A percentile compares a stretch with the other conserved stretches of the same genome.
These are phyloP conservation scores for Calephelis virginiensis DNA, from an alignment of 1,140 invertebrate species.

Conservation along the genomic window DNA sequence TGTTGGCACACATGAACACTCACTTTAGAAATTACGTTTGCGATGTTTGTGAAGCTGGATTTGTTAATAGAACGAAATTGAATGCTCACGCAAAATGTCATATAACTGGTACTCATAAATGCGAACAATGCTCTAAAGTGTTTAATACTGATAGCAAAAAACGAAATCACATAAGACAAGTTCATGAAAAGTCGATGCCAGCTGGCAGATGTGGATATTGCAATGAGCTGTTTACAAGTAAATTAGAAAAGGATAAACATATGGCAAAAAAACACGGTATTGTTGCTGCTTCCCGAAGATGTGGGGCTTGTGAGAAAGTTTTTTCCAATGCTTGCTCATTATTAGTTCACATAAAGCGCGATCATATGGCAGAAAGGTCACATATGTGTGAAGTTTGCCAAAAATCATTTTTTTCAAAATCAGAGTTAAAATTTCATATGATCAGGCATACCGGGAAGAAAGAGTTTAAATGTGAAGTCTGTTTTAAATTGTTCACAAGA, in stretches of 20 bases:
- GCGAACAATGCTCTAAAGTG: constrained; percentile 43
- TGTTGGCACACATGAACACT: constrained; percentile 54
- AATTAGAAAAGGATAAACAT: constrained; percentile 45
- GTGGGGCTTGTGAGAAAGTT: constrained; percentile 50
- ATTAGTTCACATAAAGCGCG: constrained; percentile 45
- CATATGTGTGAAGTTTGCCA: constrained; percentile 58
- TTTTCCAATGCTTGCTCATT: constrained; percentile 46
- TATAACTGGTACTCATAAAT: constrained; percentile 42
- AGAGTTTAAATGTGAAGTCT: constrained; percentile 46
- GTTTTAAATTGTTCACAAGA: constrained; percentile 67
- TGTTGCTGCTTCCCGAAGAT: constrained; percentile 36
- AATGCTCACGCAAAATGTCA: constrained; percentile 42
- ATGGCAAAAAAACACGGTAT: constrained; percentile 45
- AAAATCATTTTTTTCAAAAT: constrained; percentile 40
- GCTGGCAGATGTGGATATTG: constrained; percentile 54
- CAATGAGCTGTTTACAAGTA: constrained; percentile 43
- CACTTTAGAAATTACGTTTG: constrained; percentile 57
- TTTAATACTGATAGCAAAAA: constrained; percentile 47
- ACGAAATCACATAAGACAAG: constrained; percentile 43
- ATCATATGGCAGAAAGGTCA: constrained; percentile 53
- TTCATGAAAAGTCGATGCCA: constrained; percentile 41
- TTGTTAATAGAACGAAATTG: constrained; percentile 41
- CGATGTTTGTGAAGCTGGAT: constrained; percentile 48
- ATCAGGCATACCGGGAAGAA: constrained; percentile 40
- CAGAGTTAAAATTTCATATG: constrained; percentile 42